A percentile compares a stretch with the other conserved stretches of the same genome.
These are phyloP conservation scores for Clarias batrachus DNA, from an alignment of 2,113 vertebrate species.

Conservation along the genomic window DNA sequence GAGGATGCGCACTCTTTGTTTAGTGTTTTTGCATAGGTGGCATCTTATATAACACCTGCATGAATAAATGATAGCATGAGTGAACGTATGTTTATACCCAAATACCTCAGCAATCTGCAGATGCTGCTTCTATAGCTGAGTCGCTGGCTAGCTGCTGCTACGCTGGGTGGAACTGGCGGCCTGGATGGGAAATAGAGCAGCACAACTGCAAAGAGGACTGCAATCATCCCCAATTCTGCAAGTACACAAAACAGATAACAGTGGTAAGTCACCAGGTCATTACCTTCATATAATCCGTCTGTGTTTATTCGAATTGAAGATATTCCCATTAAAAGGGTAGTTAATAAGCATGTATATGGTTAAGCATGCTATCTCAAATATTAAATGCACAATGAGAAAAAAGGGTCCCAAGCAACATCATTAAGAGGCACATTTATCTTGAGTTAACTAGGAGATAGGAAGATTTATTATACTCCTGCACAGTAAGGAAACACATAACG, in stretches of 20 bases:
- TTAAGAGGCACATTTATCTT: constrained; percentile 43
- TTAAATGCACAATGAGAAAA: constrained; percentile 36
- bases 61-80: not conserved
- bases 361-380: constrained; percentile 22
- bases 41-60: not conserved
- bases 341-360: not conserved
- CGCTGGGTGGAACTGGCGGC: constrained; percentile 90
- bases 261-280: not conserved
- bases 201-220: constrained; percentile 81
- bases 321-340: constrained; percentile 20
- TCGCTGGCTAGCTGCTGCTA: constrained; percentile 92
- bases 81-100: not conserved
- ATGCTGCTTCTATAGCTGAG: constrained; percentile 93
- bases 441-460: constrained; percentile 35
- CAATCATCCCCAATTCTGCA: constrained; percentile 85
- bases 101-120: constrained; percentile 87
- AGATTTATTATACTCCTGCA: constrained; percentile 46
- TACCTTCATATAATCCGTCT: not conserved
- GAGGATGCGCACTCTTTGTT: not conserved
- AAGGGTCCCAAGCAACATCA: constrained; percentile 35
- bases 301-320: constrained; percentile 11
- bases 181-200: constrained; percentile 90
- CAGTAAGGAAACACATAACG: constrained; percentile 44
- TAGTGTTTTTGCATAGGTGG: not conserved
- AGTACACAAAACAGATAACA: constrained; percentile 31